Evolutionary conservation across 2,113 vertebrate genomes (phyloP), one percentile per base, ranked within the genome.

Genomic region (Lipotes vexillifer): DNA sequence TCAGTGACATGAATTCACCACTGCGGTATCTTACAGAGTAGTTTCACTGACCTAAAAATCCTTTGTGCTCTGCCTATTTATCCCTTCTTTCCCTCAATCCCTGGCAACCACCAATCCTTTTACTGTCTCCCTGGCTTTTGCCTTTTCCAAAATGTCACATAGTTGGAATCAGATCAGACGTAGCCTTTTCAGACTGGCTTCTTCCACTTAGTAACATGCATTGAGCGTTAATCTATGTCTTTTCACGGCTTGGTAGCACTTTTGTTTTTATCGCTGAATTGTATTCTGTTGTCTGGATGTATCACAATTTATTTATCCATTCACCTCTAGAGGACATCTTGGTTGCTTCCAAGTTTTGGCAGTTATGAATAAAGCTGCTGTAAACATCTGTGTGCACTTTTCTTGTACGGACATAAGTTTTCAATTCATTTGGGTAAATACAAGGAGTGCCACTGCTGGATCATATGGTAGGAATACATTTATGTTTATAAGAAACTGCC

Each of bases 1-100:
- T 41, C 27, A 3, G 2, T 27, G 78, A 2, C 17, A 0, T 1
- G 29, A 6, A 23, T 0, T 41, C n/a, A 3, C 38, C 46, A 6
- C 20, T 31, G 1, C 6, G 6, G 21, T 13, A 7, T 61, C 55
- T 10, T 2, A 13, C 5, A 3, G 31, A 44, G 11, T 3, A 7
- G 21, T 8, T n/a, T 31, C 52, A 14, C 27, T 46, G 12, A 29
- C 83, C 80, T 20, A 8, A 8, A n/a, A 27, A 0, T 4, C n/a
- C 55, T n/a, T n/a, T 10, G 8, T 75, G 65, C n/a, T 69, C 46
- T 13, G 4, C 12, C 65, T 38, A 0, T 17, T 25, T 55, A 10
- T 6, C 55, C 36, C 27, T 20, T 21, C 15, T 21, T 21, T 27
- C 4, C 41, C 20, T 8, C 5, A 2, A 0, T 8, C 20, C 59